Evolutionary conservation across 64 coral and sea anemone species (phyloP), one percentile per base, ranked within the genome.

Genomic region (Montipora foliosa): DNA sequence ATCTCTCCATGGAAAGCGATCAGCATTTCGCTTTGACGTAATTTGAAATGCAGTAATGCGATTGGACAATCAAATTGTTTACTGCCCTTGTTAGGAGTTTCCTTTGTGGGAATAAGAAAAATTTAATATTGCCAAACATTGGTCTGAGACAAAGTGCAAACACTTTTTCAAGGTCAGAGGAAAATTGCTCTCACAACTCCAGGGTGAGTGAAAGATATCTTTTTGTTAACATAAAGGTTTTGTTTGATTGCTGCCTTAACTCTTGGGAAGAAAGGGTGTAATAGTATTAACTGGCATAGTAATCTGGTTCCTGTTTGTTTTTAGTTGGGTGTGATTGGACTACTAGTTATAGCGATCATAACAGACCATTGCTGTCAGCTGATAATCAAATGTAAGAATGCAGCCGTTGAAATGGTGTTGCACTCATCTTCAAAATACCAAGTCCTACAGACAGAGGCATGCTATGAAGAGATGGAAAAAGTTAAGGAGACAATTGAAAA

Each of bases 361-460:
- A 99, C 98, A 67, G 77, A 94, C 75, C 98, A 99, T 12, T 99
- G 98, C 50, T 99, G 98, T 72, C 79, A 94, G 16, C 83, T 99
- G 20, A 99, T 99, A 61, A 94, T 96, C 37, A 99, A 96, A 77
- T 99, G 98, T 80, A 99, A 99, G 88, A 94, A 96, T 73, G 92
- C 94, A 14, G 98, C 98, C 10, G 92, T 99, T 12, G 83, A 82
- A 3, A 91, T 96, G 89, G 89, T 99, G 5, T 74, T 99, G n/a
- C 79, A 96, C 44, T 94, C 98, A 37, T 87, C 95, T 29, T 77
- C 92, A 59, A 90, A 94, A 24, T 95, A 95, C 75, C 78, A 89
- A 88, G 92, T 86, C 7, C 62, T 92, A 19, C 53, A 91, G 20
- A 87, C 83, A 47, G 95, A 99, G 49, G 89, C 81, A 4, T 94